A percentile compares a stretch with the other conserved stretches of the same genome.
phyloP scores from a whole-genome alignment of 2,888 invertebrate genomes.

The Epirrhoe alternata region DNA sequence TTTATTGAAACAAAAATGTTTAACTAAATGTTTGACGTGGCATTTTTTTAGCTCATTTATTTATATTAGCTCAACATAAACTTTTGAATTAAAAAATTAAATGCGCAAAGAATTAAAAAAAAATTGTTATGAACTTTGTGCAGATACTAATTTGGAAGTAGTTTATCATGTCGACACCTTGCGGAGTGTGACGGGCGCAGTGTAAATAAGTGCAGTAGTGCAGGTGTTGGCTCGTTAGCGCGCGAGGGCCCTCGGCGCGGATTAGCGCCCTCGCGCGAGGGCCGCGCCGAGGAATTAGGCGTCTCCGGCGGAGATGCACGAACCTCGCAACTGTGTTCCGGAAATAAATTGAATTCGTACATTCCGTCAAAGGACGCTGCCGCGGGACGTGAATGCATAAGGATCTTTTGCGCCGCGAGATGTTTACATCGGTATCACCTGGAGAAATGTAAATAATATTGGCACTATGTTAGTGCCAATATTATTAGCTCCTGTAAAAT shows the following conservation, averaged over 20 bases:
- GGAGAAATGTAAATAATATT: background rate
- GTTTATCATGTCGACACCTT: background rate
- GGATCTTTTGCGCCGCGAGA: constrained; percentile 5
- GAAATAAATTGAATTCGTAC: constrained; percentile 13
- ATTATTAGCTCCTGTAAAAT: too few relatives aligned
- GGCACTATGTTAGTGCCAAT: too few relatives aligned
- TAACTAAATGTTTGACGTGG: background rate
- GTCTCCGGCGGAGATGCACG: constrained; percentile 15
- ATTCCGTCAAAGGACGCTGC: constrained; percentile 19
- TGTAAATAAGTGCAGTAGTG: constrained; percentile 26
- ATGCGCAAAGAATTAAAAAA: background rate
- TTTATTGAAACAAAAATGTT: background rate
- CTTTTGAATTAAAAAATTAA: background rate
- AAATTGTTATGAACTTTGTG: background rate
- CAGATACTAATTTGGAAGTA: background rate
- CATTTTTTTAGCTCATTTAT: background rate
- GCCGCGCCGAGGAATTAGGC: constrained; percentile 12
- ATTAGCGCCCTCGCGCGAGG: constrained; percentile 17
- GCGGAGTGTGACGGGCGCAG: constrained; percentile 13
- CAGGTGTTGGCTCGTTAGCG: constrained; percentile 20
- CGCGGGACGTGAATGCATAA: constrained; percentile 9
- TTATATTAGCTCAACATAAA: background rate
- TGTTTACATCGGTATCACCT: background rate
- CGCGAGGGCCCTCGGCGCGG: constrained; percentile 9
- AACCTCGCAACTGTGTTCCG: constrained; percentile 7